These are phyloP conservation scores for Cossypha polioptera DNA, from an alignment of 2,797 vertebrate species.

Conservation along the genomic window DNA sequence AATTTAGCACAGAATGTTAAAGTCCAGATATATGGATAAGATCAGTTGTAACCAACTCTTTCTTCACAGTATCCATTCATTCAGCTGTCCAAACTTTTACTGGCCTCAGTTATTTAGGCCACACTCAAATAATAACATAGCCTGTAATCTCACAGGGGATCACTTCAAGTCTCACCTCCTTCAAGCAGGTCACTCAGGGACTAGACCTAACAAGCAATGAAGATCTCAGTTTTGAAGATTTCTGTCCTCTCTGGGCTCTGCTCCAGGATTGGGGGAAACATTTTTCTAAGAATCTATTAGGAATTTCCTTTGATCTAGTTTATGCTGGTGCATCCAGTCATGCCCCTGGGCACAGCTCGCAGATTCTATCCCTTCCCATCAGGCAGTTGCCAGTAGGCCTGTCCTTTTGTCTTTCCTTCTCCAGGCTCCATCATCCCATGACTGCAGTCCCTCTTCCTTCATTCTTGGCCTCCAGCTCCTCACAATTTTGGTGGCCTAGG, in stretches of 20 bases:
- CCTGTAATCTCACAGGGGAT: not conserved
- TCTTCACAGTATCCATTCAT: not conserved
- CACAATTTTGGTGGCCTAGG: not conserved
- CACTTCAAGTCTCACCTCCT: not conserved
- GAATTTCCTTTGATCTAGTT: not conserved
- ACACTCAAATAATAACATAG: not conserved
- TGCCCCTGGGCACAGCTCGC: not conserved
- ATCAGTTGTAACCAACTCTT: not conserved
- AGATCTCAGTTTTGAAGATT: not conserved
- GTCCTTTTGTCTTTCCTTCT: not conserved
- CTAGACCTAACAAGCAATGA: not conserved
- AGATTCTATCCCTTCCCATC: not conserved
- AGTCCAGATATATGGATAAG: rapidly evolving
- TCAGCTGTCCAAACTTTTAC: not conserved
- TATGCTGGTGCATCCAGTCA: not conserved
- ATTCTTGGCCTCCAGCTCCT: not conserved
- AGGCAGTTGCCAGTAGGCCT: not conserved
- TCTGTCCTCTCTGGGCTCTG: not conserved
- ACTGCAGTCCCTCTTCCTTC: not conserved
- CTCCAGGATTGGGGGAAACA: not conserved
- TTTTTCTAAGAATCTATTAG: not conserved
- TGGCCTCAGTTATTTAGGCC: not conserved
- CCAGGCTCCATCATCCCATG: not conserved
- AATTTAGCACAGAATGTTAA: not conserved
- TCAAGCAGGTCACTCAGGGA: not conserved